Base-by-base conservation (phyloP, 1,140 invertebrate genomes). In the Drosophila elegans region DNA sequence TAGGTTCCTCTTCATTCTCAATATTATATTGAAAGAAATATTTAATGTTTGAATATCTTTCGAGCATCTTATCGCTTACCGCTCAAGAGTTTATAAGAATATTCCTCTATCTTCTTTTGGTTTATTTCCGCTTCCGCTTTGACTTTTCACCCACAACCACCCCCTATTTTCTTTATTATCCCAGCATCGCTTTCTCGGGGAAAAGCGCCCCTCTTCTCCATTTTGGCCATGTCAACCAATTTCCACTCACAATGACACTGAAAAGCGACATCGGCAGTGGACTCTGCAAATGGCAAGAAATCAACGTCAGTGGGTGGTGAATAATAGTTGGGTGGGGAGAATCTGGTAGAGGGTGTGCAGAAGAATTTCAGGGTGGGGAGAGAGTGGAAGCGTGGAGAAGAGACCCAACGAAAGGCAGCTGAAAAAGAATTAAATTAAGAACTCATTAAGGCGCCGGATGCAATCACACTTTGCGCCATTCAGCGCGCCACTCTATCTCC, bases 361-460 rank as follows among this genome's bases (percentile, higher is more conserved):
- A 61, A 59, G 53, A 54, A 54, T 55, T 38, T 38, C 11, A 46
- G 32, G 11, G n/a, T 11, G n/a, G 13, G 13, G 34, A 51, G 21
- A 46, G 11, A 1, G 7, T 12, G 32, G 39, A 6, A 13, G 7
- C 5, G 6, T 27, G 13, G 10, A 74, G 60, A 77, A 77, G 74
- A 79, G 80, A 74, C 63, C 80, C 71, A 84, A 88, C 82, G 80
- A 83, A 84, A 83, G 72, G 64, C 83, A 88, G 88, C 80, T 80
- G 75, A 88, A 91, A 91, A 88, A 82, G 80, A 91, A 90, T 90
- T 88, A 91, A 91, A 91, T 91, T 88, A 91, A 91, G 88, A 91
- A 91, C 88, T 91, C 88, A 91, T 91, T 91, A 91, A 91, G 88
- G 83, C 88, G 88, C 83, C 88, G 88, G 88, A 91, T 91, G 88